A percentile compares a stretch with the other conserved stretches of the same genome.
Conservation (phyloP, 1,140 invertebrate genomes). For the Drosophila bipectinata region DNA sequence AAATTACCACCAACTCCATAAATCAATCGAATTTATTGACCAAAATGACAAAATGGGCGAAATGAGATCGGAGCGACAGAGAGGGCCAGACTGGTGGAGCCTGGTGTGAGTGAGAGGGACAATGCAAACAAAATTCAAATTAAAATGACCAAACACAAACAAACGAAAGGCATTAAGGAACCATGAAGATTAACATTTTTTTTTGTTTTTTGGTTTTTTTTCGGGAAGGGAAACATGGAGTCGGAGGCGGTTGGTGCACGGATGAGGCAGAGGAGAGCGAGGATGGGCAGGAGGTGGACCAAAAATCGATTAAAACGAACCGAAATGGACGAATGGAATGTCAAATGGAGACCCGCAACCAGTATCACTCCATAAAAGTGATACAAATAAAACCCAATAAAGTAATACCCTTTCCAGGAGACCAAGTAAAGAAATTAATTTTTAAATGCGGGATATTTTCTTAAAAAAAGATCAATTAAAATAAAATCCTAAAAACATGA, state of each 20-base stretch:
- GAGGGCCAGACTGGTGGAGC: neutral
- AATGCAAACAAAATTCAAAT: slow-evolving; percentile 67
- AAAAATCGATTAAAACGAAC: slow-evolving; percentile 75
- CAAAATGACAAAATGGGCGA: slow-evolving; percentile 58
- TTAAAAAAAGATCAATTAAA: no score
- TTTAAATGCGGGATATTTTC: no score
- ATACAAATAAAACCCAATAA: slow-evolving; percentile 22
- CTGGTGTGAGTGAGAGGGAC: slow-evolving; percentile 14
- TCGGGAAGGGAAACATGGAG: neutral
- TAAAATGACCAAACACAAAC: slow-evolving; percentile 52
- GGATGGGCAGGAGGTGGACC: slow-evolving; percentile 6
- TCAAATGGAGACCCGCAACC: slow-evolving; percentile 61
- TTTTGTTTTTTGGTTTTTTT: slow-evolving; percentile 8
- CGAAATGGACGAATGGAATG: slow-evolving; percentile 67
- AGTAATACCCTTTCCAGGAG: neutral
- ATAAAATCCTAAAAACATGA: no score
- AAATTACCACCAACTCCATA: slow-evolving; percentile 54
- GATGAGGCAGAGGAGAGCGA: neutral
- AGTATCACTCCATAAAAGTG: slow-evolving; percentile 51
- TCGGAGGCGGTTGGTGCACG: neutral
- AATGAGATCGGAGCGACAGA: slow-evolving; percentile 8
- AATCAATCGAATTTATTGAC: slow-evolving; percentile 77
- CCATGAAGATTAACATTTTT: slow-evolving; percentile 29
- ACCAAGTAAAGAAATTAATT: neutral
- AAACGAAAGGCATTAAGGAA: slow-evolving; percentile 62